Evolutionary conservation across 2,113 vertebrate species (phyloP).

Genomic region (Serilophus lunatus): DNA sequence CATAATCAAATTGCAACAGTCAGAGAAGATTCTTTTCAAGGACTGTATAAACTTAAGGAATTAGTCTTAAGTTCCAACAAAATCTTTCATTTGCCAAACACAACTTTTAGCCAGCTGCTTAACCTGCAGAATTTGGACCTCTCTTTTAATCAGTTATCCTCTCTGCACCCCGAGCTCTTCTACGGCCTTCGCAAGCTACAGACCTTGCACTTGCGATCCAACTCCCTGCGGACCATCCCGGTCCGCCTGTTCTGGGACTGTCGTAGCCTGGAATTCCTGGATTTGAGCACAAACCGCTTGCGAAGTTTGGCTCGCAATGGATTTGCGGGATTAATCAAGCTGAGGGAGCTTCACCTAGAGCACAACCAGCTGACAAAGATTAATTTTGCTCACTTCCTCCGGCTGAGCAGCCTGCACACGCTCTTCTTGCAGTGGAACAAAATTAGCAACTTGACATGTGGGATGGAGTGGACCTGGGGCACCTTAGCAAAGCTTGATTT

Average conservation of each 20-base stretch:
- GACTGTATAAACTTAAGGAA: constrained; percentile 98
- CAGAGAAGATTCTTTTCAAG: constrained; percentile 97
- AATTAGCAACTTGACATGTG: constrained; percentile 95
- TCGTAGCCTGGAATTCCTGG: constrained; percentile 97
- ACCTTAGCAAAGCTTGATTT: constrained; percentile 96
- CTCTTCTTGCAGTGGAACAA: constrained; percentile 99
- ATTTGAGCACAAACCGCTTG: constrained; percentile 95
- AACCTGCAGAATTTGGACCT: constrained; percentile 98
- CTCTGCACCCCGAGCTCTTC: constrained; percentile 95
- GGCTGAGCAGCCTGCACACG: constrained; percentile 92
- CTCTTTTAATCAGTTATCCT: constrained; percentile 97
- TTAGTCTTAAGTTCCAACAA: constrained; percentile 98
- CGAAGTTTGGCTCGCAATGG: constrained; percentile 96
- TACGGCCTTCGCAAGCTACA: constrained; percentile 96
- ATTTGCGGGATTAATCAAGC: constrained; percentile 97
- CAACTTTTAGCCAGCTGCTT: constrained; percentile 99
- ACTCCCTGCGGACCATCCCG: constrained; percentile 95
- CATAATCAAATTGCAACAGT: constrained; percentile 97
- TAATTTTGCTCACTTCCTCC: constrained; percentile 98
- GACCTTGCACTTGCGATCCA: constrained; percentile 95
- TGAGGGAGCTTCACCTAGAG: constrained; percentile 97
- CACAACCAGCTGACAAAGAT: constrained; percentile 99
- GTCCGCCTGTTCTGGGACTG: constrained; percentile 98
- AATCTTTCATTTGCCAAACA: constrained; percentile 98
- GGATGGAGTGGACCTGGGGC: constrained; percentile 98